Conservation (phyloP, 2,888 invertebrate species). For the Chironomus tentans region DNA sequence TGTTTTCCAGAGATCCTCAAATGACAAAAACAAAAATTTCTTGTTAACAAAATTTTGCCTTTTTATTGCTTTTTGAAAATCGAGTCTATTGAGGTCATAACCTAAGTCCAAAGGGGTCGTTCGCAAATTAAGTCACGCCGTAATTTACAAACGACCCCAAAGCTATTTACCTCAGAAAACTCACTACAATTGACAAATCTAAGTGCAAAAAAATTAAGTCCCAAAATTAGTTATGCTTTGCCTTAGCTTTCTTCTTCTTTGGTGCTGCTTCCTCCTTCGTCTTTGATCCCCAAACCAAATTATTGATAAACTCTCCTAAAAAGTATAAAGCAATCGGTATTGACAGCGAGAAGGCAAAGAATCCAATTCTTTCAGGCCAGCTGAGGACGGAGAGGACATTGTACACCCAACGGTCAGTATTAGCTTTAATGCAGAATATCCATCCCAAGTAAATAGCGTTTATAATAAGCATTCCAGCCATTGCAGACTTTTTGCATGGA, state of each 20-base stretch:
- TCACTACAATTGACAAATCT: too few relatives aligned
- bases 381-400: conserved; percentile 59
- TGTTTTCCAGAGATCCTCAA: too few relatives aligned
- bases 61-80: too few relatives aligned
- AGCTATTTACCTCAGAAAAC: too few relatives aligned
- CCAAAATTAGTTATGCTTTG: too few relatives aligned
- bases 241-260: not conserved
- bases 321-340: conserved; percentile 46
- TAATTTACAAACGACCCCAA: too few relatives aligned
- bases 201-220: too few relatives aligned
- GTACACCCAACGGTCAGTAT: conserved; percentile 57
- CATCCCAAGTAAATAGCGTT: conserved; percentile 55
- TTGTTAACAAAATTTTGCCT: too few relatives aligned
- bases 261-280: not conserved
- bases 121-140: too few relatives aligned
- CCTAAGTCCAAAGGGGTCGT: too few relatives aligned
- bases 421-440: conserved; percentile 51
- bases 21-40: too few relatives aligned
- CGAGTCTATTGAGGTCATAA: too few relatives aligned
- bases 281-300: conserved; percentile 52
- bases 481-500: conserved; percentile 56
- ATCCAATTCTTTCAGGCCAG: conserved; percentile 54
- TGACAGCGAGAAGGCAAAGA: conserved; percentile 52
- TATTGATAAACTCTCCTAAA: conserved; percentile 63
- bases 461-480: conserved; percentile 46